Base-by-base conservation (phyloP, 2,888 invertebrate genomes). In the Merodon equestris region DNA sequence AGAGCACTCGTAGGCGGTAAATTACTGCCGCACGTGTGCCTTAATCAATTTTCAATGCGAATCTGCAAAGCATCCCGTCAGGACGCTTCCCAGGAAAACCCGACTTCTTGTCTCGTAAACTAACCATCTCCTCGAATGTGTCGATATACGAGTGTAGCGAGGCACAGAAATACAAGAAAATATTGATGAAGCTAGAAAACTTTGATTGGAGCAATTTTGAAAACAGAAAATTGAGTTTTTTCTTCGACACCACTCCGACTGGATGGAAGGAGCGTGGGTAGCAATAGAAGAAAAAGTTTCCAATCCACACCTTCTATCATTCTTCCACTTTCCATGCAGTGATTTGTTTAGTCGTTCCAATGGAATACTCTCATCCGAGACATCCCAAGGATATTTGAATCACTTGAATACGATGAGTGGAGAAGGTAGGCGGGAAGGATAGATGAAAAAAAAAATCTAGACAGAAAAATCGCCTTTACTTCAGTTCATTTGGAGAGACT, bases 181-280 rank as follows among this genome's bases (percentile, higher is more conserved):
- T 79, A 79, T 79, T 79, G 79, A 79, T 74, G 79, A 79, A 68
- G 79, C 68, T 79, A 70, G 73, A 77, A 79, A 79, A 79, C 68
- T 79, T 79, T 79, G 79, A 79, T 79, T 79, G 79, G 58, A 74
- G 64, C 63, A 74, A 68, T 74, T 79, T 79, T 74, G 54, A 63
- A 63, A 77, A 77, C 67, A 73, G 67, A 77, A 73, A 77, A 79
- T 74, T 79, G 74, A 79, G 79, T 79, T 79, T 79, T 74, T 79
- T 73, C 34, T 36, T 56, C n/a, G 13, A 40, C 10, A 15, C 42
- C 15, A 34, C 34, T 38, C 18, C 10, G 51, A 1, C 9, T 10
- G n/a, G 45, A n/a, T 9, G 10, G 10, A 27, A 2, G 7, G 27
- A 4, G 27, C 7, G 7, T 7, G 27, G 27, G 27, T 7, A 19